These are phyloP conservation scores for Stenoptilia bipunctidactyla DNA, from an alignment of 2,888 invertebrate species.

Conservation along the genomic window DNA sequence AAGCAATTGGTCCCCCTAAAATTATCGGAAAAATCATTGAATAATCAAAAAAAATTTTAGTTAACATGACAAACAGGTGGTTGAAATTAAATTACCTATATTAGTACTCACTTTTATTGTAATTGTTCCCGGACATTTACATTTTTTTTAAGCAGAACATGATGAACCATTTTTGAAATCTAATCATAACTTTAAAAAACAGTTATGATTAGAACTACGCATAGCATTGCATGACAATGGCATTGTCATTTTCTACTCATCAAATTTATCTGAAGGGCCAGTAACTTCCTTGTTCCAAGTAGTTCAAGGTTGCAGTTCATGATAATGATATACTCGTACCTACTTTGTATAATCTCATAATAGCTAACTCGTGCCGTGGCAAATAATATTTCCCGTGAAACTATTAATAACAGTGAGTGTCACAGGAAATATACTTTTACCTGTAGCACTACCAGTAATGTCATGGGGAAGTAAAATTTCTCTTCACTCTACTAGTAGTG, in stretches of 20 bases:
- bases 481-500: too few species aligned
- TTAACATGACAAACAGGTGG: not conserved
- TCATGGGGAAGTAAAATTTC: not conserved
- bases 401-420: not conserved
- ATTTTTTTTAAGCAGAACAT: too few species aligned
- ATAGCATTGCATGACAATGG: not conserved
- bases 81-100: not conserved
- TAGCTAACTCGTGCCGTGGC: not conserved
- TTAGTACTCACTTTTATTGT: conserved; percentile 3
- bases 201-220: not conserved
- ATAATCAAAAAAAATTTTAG: not conserved
- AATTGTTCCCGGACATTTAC: conserved; percentile 3
- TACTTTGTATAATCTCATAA: too few species aligned
- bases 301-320: not conserved
- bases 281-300: not conserved
- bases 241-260: not conserved
- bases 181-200: too few species aligned
- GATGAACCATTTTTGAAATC: too few species aligned
- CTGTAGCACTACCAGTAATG: not conserved
- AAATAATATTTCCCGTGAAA: not conserved
- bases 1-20: not conserved
- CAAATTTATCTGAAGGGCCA: not conserved
- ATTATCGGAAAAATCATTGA: too few species aligned
- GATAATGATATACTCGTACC: too few species aligned
- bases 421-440: not conserved